Evolutionary conservation across 2,113 vertebrate genomes (phyloP), one percentile per base, ranked within the genome.

Genomic region (Leptodactylus fuscus): DNA sequence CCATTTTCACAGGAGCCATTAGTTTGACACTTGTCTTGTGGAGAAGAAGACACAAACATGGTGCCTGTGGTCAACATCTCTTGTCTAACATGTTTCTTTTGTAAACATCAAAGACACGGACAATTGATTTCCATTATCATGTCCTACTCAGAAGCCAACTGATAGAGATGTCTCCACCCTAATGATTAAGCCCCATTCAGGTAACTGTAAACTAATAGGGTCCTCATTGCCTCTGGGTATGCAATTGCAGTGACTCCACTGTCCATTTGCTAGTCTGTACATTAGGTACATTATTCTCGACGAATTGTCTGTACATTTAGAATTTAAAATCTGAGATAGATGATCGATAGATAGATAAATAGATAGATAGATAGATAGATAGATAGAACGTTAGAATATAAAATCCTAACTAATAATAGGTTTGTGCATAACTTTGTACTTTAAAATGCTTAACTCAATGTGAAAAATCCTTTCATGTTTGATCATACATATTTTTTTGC

Each of bases 81-180:
- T 48, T 81, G 48, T 65, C 22, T 1, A 53, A 79, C 81, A 60
- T 18, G 0, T 36, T 49, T 34, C 86, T 87, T 88, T 86, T 86
- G 16, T 24, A 65, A 86, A 91, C 87, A 91, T 92, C 90, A 92
- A 92, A 92, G 90, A 80, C 67, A 60, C 1, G 67, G 75, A 82
- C 77, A 36, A 88, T 88, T 85, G 77, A 87, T 88, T 89, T 87
- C 87, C 87, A 83, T 89, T 89, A 85, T 78, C 89, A 88, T 90
- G 88, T 92, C 89, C 90, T 0, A 0, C 81, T 74, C 65, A 89
- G 85, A 89, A 88, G 79, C 75, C 86, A 62, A 27, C 88, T 89
- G 92, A 92, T 92, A 92, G 91, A 90, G 84, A 87, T 89, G 92
- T 90, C 89, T 92, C 87, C 87, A 88, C 90, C 89, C 90, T 88